Evolutionary conservation across 2,888 invertebrate species (phyloP).

Genomic region (Cerceris ruficornis): DNA sequence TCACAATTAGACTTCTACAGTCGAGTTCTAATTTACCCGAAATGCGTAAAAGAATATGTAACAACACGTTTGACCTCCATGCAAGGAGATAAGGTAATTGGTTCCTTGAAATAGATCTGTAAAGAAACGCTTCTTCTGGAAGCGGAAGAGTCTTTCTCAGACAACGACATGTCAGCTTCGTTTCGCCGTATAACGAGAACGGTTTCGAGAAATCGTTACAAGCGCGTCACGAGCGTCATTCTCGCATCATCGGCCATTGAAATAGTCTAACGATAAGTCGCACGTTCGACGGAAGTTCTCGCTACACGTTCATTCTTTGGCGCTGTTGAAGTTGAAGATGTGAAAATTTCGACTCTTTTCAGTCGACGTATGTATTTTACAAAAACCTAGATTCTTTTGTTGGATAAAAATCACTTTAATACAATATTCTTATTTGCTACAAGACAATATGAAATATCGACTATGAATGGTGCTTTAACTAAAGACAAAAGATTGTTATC

Average conservation of each 20-base stretch:
- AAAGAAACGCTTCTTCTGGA: conserved; percentile 34
- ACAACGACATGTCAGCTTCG: conserved; percentile 37
- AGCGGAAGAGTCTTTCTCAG: conserved; percentile 3
- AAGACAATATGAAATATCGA: no score
- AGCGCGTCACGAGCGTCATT: conserved; percentile 16
- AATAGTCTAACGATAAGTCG: conserved; percentile 19
- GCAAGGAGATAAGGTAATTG: conserved; percentile 57
- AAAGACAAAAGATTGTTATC: no score
- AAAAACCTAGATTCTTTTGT: no score
- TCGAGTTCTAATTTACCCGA: neutral
- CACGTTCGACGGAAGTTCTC: conserved; percentile 3
- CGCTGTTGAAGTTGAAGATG: no score
- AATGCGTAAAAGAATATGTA: conserved; percentile 52
- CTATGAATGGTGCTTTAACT: no score
- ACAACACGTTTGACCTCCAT: conserved; percentile 51
- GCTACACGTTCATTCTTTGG: no score
- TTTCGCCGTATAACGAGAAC: conserved; percentile 51
- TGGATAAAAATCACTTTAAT: no score
- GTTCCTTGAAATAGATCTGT: conserved; percentile 51
- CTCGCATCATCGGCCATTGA: conserved; percentile 36
- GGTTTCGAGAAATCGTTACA: conserved; percentile 52
- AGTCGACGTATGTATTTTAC: no score
- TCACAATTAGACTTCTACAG: neutral
- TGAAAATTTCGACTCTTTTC: no score
- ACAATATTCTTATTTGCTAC: no score